Evolutionary conservation across 2,888 invertebrate genomes (phyloP), one percentile per base, ranked within the genome.

Genomic region (Iselma pallidipennis): DNA sequence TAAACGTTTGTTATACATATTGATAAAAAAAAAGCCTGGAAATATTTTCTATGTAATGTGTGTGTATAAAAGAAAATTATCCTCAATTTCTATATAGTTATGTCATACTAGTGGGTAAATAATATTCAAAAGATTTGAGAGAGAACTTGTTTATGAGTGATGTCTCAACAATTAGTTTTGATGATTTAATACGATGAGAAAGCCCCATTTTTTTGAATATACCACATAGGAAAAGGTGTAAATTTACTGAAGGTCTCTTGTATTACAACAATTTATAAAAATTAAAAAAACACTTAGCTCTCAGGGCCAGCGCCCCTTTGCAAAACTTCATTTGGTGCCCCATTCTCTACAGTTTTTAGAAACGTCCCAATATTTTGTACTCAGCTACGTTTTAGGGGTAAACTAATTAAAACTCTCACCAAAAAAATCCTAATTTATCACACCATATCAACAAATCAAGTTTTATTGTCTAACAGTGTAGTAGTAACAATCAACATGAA

Each of bases 31-130:
- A n/a, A 42, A 42, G 1, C n/a, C n/a, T n/a, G n/a, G n/a, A n/a
- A n/a, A n/a, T n/a, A n/a, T n/a, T n/a, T n/a, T n/a, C n/a, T n/a
- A n/a, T n/a, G n/a, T n/a, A n/a, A n/a, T n/a, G n/a, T 25, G 6
- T 25, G 25, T 25, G 12, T 1, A 45, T 45, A 45, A 45, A 45
- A 19, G 31, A 52, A 52, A 52, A 52, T 29, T 52, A 52, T 52
- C 29, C 52, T 52, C 52, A 25, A 57, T 49, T 49, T 57, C 56
- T 33, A 25, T 50, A 31, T 16, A 33, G 50, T 57, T 57, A 50
- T 57, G 57, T 57, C 57, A 57, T 31, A 31, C 5, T 50, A 14
- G 19, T 57, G 56, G 12, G 10, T 49, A 57, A 31, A 52, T 52
- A 52, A 52, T 28, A 29, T 31, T 29, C 12, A 29, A 31, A n/a